A percentile compares a stretch with the other conserved stretches of the same genome.
phyloP scores from a whole-genome alignment of 2,888 invertebrate genomes.

The Onchidella celtica region DNA sequence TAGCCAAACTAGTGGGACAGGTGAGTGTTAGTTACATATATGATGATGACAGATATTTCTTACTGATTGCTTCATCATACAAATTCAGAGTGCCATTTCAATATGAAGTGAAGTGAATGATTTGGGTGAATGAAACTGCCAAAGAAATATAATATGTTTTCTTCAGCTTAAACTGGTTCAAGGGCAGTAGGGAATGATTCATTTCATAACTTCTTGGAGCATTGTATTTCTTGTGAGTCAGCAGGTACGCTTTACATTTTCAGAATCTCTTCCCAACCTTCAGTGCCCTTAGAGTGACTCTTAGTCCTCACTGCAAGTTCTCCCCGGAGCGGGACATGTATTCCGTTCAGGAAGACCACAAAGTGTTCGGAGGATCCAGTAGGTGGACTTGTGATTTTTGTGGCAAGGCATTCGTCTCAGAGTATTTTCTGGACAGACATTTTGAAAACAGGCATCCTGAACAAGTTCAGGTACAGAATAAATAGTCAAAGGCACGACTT shows the following conservation, averaged over 20 bases:
- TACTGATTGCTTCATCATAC: too few species aligned
- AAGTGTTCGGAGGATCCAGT: constrained; percentile 66
- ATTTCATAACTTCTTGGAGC: too few species aligned
- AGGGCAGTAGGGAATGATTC: too few species aligned
- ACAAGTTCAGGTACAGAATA: constrained; percentile 59
- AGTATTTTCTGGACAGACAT: constrained; percentile 73
- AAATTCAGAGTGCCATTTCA: too few species aligned
- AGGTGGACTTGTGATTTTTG: constrained; percentile 76
- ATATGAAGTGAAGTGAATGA: too few species aligned
- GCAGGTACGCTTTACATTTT: too few species aligned
- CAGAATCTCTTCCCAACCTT: constrained; percentile 66
- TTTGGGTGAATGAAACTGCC: too few species aligned
- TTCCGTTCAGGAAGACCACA: constrained; percentile 69
- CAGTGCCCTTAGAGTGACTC: constrained; percentile 48
- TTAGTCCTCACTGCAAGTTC: constrained; percentile 67
- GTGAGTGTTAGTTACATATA: constrained; percentile 50
- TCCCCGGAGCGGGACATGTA: constrained; percentile 66
- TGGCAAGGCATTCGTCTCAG: constrained; percentile 75
- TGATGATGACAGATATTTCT: too few species aligned
- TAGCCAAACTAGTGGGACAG: constrained; percentile 59
- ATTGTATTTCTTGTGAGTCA: too few species aligned
- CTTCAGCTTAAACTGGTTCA: too few species aligned
- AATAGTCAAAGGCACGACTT: too few species aligned
- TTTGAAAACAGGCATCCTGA: constrained; percentile 73
- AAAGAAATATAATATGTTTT: too few species aligned